Evolutionary conservation across 2,113 vertebrate species (phyloP), one percentile per base, ranked within the genome.

Genomic region (Siniperca chuatsi): DNA sequence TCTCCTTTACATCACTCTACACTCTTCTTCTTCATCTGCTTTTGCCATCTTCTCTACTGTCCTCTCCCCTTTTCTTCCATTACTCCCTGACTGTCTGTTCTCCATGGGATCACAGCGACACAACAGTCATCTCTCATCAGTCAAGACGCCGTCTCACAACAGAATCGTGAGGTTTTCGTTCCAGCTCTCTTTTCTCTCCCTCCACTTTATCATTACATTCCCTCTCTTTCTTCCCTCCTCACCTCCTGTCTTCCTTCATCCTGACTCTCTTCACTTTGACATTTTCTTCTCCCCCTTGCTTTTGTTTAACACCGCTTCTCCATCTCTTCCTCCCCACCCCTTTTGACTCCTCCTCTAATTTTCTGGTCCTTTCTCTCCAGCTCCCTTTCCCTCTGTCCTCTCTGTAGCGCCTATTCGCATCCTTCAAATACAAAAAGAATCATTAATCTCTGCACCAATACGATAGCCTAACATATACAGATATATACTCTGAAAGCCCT

Each of bases 71-170:
- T 54, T 52, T 54, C 40, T 18, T 21, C 62, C 62, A 35, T 78
- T 50, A 48, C 65, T 78, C 25, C 60, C 73, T 0, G n/a, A 73
- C 58, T 75, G 86, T 87, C 85, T 82, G 65, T 54, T 86, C 76
- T 33, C 33, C 66, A 42, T 62, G 82, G 54, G 46, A 82, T 82
- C 86, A 81, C 70, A 69, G 75, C 20, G 48, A 88, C 86, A 81
- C 23, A 23, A 70, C 67, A 62, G 87, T 89, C 88, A 82, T 65
- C 21, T 79, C 78, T 73, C 65, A 86, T 91, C 82, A 87, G 84
- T 9, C 42, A 23, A 82, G 70, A 66, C 8, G 46, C 44, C 23
- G n/a, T 78, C 83, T 77, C 61, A 20, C 44, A 12, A 62, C 75
- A 42, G 35, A 77, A 54, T 87, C 15, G 29, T 29, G 70, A 84